Evolutionary conservation across 2,888 invertebrate genomes (phyloP), one percentile per base, ranked within the genome.

Genomic region (Osedax fenrisi): DNA sequence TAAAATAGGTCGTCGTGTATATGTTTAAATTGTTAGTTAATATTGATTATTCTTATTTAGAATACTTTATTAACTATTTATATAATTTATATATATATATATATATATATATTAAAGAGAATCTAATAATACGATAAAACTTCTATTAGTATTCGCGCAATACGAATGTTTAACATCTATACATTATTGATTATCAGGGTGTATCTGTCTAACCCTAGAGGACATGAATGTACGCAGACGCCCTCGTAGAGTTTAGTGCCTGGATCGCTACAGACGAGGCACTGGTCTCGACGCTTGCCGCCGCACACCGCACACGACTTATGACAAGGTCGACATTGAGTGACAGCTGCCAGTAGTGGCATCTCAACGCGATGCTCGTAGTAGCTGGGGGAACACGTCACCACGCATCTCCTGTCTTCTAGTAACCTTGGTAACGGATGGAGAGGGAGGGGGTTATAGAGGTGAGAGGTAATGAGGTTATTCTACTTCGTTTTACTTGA

Each of bases 321-420:
- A 61, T 78, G 74, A 76, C 78, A 78, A 2, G 26, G 26, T 2
- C 23, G 26, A 69, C 78, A 78, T 17, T 17, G 5, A 17, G 10
- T 41, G 41, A 41, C 41, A 5, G 41, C 41, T 41, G 41, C 41
- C 41, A 41, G 41, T 17, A 17, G 41, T 41, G 41, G 5, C 17
- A 17, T 17, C 10, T 5, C 5, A 5, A 41, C 41, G 5, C 17
- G 5, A 17, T 41, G 17, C 17, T 41, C 41, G 41, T 10, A 41
- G 41, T 41, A 41, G 41, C 17, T 17, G 41, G 41, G 41, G 17
- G 41, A 41, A 41, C 41, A 41, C 17, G 41, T 41, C 5, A 5
- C 10, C 5, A 41, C 41, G 41, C 41, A 41, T 41, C 41, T 41
- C 10, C 41, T 41, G 25, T 24, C 25, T 10, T 17, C 69, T 25